Conservation (phyloP, 2,797 vertebrate species). For the Gymnoscopelus microlampas region DNA sequence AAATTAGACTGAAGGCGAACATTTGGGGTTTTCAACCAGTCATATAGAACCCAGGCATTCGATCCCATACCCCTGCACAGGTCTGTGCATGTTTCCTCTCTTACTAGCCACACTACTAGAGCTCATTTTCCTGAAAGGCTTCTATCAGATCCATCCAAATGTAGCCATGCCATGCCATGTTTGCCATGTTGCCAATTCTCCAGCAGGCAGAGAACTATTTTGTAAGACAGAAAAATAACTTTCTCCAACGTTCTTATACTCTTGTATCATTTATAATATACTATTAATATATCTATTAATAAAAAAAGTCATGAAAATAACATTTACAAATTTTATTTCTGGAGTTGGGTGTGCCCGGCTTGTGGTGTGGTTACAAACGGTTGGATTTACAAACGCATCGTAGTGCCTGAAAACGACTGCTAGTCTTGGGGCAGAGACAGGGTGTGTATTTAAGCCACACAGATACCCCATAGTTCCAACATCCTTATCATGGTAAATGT, state of each 20-base stretch:
- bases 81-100: conserved; percentile 1
- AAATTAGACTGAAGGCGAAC: conserved; percentile 8
- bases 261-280: no score
- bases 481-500: conserved; percentile 20
- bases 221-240: no score
- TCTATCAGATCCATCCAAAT: conserved; percentile 30
- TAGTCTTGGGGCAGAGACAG: conserved; percentile 17
- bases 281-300: not conserved
- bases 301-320: conserved; percentile 18
- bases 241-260: no score
- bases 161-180: no score
- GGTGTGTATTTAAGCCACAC: conserved; percentile 8
- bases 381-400: conserved; percentile 37
- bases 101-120: not conserved
- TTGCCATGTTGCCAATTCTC: not conserved
- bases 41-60: conserved; percentile 8
- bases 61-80: conserved; percentile 8
- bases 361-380: conserved; percentile 36
- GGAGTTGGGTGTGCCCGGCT: conserved; percentile 44
- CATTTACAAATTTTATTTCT: conserved; percentile 30
- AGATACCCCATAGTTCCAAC: not conserved
- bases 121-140: conserved; percentile 17
- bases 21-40: conserved; percentile 5
- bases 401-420: conserved; percentile 21
- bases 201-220: not conserved